A percentile compares a stretch with the other conserved stretches of the same genome.
phyloP scores from a whole-genome alignment of 2,113 vertebrate genomes.

The chimpanzee (Pan troglodytes) region NHGRI_mPanTro3-v2.1_pri NC_072398.2:207865001-207865500 shows the following conservation, averaged over 20 bases:
- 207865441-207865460: background rate
- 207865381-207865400: background rate
- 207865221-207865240: conserved; percentile 7
- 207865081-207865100: too few species aligned
- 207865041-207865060: too few species aligned
- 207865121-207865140: conserved; percentile 10
- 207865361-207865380: background rate
- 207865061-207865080: too few species aligned
- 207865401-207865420: background rate
- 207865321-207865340: background rate
- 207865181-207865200: background rate
- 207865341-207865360: conserved; percentile 41
- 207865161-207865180: conserved; percentile 2
- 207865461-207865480: background rate
- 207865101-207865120: background rate
- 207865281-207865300: background rate
- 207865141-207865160: background rate
- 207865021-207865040: too few species aligned
- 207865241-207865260: conserved; percentile 21
- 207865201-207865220: conserved; percentile 19
- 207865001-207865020: too few species aligned
- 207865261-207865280: conserved; percentile 43
- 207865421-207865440: background rate
- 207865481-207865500: background rate
- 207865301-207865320: conserved; percentile 42